Evolutionary conservation across 2,888 invertebrate species (phyloP).

Genomic region (Cantharis nigra): DNA sequence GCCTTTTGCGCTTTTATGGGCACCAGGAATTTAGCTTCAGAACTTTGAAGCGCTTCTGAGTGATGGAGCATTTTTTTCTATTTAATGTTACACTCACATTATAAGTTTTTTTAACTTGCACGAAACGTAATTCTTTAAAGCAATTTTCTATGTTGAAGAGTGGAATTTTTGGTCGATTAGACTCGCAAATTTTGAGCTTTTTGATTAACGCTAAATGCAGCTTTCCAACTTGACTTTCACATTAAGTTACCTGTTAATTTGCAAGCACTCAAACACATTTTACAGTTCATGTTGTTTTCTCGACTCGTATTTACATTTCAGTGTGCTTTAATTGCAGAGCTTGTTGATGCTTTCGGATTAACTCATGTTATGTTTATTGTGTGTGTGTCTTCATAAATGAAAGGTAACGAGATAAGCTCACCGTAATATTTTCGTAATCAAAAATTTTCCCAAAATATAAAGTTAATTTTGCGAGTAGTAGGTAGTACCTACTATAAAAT

Average conservation of each 20-base stretch:
- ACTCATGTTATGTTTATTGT: constrained; percentile 24
- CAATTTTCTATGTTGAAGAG: neutral
- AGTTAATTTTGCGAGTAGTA: neutral
- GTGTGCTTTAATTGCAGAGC: constrained; percentile 34
- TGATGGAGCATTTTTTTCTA: constrained; percentile 38
- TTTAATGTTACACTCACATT: constrained; percentile 14
- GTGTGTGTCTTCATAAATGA: constrained; percentile 22
- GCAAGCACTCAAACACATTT: constrained; percentile 16
- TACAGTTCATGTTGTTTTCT: constrained; percentile 19
- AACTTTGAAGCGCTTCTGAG: constrained; percentile 34
- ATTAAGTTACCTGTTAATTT: constrained; percentile 21
- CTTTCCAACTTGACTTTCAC: neutral
- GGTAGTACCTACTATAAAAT: no score
- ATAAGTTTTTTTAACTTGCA: constrained; percentile 18
- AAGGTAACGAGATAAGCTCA: constrained; percentile 14
- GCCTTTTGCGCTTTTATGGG: constrained; percentile 30
- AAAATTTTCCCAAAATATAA: neutral
- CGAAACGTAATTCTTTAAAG: neutral
- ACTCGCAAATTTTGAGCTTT: neutral
- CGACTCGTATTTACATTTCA: constrained; percentile 6
- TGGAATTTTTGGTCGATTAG: neutral
- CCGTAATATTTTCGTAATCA: neutral
- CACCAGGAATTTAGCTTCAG: constrained; percentile 38
- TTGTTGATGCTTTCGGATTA: constrained; percentile 29
- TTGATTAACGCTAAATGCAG: neutral